Base-by-base conservation (phyloP, 2,113 vertebrate genomes). In the Centropus bengalensis region DNA sequence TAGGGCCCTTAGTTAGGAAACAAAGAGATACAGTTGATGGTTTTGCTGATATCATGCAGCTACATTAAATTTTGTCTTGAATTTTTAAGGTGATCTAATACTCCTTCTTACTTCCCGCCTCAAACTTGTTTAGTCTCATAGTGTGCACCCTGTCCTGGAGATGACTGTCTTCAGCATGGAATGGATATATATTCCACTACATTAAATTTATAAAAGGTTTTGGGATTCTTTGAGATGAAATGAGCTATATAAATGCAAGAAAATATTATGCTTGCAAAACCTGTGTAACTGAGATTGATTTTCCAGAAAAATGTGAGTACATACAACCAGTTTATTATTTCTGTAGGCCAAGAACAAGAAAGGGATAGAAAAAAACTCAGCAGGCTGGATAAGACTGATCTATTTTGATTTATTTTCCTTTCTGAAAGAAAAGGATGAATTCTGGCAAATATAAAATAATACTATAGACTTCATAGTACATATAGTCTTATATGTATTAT, bases 281-380 rank as follows among this genome's bases (percentile, higher is more conserved):
- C 74, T 85, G 42, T 82, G 75, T 86, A 66, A 91, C 74, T 91
- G 82, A 89, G 78, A 96, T 97, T 83, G 87, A 27, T 92, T 89
- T 97, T 90, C 69, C 89, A 91, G 94, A 91, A 96, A 89, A 94
- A 92, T 94, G 87, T 96, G 94, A 84, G 85, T 67, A 94, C 78
- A 88, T 94, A 76, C 67, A 93, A 75, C 73, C 69, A 89, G 51
- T 93, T 96, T 91, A 91, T 96, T 96, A 84, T 85, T 96, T 96
- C 78, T 87, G 76, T 74, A 93, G 79, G 66, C 49, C 0, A 1
- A 88, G 86, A 91, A 75, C 92, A 89, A 82, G 88, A 90, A 95
- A 71, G 22, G 19, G 54, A 69, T 83, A 88, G 88, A 86, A 93
- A 97, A 96, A 87, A 96, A 92, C 82, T 91, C 86, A 82, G 70